Percentiles rank a stretch among this genome's conserved stretches.
Conservation (phyloP, 1,140 invertebrate genomes). For the Meloidogyne floridensis region DNA sequence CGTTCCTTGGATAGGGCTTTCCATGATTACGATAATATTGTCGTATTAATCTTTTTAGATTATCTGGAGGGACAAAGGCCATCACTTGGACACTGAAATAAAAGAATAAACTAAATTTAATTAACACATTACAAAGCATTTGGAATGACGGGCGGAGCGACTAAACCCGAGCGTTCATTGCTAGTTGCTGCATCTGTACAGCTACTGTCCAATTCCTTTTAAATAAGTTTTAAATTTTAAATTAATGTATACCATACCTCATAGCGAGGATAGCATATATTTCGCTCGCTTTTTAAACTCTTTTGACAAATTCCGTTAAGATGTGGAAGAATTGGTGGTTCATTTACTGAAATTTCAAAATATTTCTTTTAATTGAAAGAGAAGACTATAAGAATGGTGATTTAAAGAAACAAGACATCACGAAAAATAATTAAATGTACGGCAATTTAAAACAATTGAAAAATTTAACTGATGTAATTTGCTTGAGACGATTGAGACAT, state of each 20-base stretch:
- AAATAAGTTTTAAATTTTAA: neutral
- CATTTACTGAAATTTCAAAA: slow-evolving; percentile 55
- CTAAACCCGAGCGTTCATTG: slow-evolving; percentile 48
- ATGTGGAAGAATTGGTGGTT: slow-evolving; percentile 61
- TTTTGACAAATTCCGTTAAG: slow-evolving; percentile 55
- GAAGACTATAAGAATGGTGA: no score
- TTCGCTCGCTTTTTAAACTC: slow-evolving; percentile 55
- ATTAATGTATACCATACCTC: slow-evolving; percentile 29
- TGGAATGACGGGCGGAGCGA: slow-evolving; percentile 55
- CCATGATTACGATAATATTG: slow-evolving; percentile 63
- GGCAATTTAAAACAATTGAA: no score
- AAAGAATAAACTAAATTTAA: neutral
- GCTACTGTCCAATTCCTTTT: slow-evolving; percentile 54
- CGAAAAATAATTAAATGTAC: no score
- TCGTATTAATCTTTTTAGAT: slow-evolving; percentile 60
- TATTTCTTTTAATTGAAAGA: neutral
- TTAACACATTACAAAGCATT: slow-evolving; percentile 58
- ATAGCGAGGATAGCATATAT: slow-evolving; percentile 62
- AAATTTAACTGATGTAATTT: no score
- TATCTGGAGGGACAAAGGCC: slow-evolving; percentile 65
- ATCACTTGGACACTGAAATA: slow-evolving; percentile 61
- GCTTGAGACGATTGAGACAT: no score
- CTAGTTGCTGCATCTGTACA: slow-evolving; percentile 56
- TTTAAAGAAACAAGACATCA: no score
- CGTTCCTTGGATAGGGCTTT: slow-evolving; percentile 58